Evolutionary conservation across 2,113 vertebrate genomes (phyloP).

Genomic region (Solea solea): DNA sequence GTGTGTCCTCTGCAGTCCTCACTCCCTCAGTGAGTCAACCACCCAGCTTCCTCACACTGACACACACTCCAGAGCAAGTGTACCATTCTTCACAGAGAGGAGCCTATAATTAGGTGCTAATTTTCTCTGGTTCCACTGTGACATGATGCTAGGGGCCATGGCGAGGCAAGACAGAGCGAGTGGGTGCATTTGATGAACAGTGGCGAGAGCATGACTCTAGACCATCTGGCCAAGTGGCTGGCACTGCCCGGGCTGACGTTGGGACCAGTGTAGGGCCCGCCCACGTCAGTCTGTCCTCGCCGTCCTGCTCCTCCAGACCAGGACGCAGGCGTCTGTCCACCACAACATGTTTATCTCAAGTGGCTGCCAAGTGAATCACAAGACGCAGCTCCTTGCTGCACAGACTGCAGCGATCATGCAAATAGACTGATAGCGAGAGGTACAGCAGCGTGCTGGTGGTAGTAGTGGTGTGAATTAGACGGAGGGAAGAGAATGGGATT

Average conservation of each 20-base stretch:
- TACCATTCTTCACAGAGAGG: constrained; percentile 70
- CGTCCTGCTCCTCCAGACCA: constrained; percentile 54
- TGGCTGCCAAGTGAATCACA: constrained; percentile 69
- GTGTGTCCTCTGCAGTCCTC: constrained; percentile 35
- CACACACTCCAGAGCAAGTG: constrained; percentile 59
- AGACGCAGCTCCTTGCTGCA: constrained; percentile 42
- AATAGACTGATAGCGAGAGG: constrained; percentile 21
- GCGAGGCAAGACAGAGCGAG: constrained; percentile 53
- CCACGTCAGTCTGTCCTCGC: constrained; percentile 72
- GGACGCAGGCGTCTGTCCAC: constrained; percentile 72
- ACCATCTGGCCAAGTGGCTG: constrained; percentile 74
- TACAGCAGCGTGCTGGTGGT: not conserved
- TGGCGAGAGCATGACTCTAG: constrained; percentile 49
- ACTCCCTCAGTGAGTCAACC: constrained; percentile 62
- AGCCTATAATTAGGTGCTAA: constrained; percentile 80
- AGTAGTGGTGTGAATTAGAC: constrained; percentile 50
- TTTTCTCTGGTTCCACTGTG: constrained; percentile 74
- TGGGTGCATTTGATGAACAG: constrained; percentile 61
- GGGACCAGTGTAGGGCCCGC: constrained; percentile 63
- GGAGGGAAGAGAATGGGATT: constrained; percentile 63
- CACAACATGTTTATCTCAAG: constrained; percentile 67
- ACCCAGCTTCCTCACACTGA: constrained; percentile 62
- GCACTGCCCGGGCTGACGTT: constrained; percentile 48
- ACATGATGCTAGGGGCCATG: constrained; percentile 67
- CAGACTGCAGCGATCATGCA: constrained; percentile 47